Conservation (phyloP, 2,888 invertebrate species). For the Chromoteleia sp. region DNA sequence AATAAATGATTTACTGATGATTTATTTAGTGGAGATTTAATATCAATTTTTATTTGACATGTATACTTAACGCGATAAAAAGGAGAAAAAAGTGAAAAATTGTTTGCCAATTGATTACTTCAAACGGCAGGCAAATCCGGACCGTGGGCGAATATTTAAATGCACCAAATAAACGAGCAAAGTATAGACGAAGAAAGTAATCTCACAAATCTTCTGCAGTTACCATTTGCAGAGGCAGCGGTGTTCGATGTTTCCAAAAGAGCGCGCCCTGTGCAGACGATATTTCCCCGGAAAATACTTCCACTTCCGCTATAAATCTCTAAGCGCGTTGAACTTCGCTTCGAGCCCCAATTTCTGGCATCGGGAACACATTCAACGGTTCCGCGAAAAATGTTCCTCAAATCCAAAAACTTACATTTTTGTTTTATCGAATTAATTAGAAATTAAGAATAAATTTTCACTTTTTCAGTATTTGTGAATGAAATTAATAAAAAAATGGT, state of each 20-base stretch:
- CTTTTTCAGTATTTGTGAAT: no score
- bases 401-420: neutral
- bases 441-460: neutral
- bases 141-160: slow-evolving; percentile 64
- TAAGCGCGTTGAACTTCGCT: slow-evolving; percentile 73
- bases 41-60: slow-evolving; percentile 30
- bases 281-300: slow-evolving; percentile 81
- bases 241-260: slow-evolving; percentile 80
- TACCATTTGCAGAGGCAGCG: slow-evolving; percentile 73
- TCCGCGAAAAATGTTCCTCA: slow-evolving; percentile 14
- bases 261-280: slow-evolving; percentile 77
- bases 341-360: slow-evolving; percentile 76
- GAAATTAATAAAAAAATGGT: no score
- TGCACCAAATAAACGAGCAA: slow-evolving; percentile 61
- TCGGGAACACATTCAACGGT: slow-evolving; percentile 73
- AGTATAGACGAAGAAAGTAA: slow-evolving; percentile 71
- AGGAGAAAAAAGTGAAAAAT: slow-evolving; percentile 46
- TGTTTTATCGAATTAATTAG: neutral
- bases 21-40: slow-evolving; percentile 22
- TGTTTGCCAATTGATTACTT: slow-evolving; percentile 63
- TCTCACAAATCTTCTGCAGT: slow-evolving; percentile 78
- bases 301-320: slow-evolving; percentile 81
- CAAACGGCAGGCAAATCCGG: slow-evolving; percentile 50
- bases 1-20: no score
- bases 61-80: slow-evolving; percentile 30